Evolutionary conservation across 1,140 invertebrate genomes (phyloP).

Genomic region (Drosophila ambigua): DNA sequence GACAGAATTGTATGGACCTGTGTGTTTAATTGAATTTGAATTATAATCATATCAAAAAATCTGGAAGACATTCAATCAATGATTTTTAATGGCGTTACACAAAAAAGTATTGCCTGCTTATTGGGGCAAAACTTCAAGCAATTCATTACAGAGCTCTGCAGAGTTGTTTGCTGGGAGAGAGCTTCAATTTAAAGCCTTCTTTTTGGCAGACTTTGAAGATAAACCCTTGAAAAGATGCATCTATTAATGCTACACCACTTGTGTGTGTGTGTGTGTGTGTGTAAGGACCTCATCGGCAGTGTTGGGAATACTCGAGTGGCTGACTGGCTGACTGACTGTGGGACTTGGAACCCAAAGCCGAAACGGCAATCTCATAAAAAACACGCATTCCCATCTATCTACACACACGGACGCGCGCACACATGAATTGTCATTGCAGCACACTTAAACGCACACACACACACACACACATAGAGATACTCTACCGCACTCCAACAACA

Average conservation of each 20-base stretch:
- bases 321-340: neutral
- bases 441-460: conserved; percentile 5
- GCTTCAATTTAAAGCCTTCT: neutral
- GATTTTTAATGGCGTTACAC: neutral
- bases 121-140: conserved; percentile 8
- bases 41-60: no score
- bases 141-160: neutral
- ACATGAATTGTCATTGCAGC: conserved; percentile 34
- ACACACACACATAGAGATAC: conserved; percentile 6
- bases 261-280: conserved; percentile 11
- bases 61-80: no score
- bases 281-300: neutral
- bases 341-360: conserved; percentile 39
- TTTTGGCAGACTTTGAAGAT: conserved; percentile 4
- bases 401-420: neutral
- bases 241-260: conserved; percentile 15
- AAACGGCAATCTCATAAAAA: conserved; percentile 52
- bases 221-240: conserved; percentile 12
- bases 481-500: conserved; percentile 13
- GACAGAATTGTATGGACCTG: no score
- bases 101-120: conserved; percentile 49
- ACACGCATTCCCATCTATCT: conserved; percentile 49
- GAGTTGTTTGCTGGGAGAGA: neutral
- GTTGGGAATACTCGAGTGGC: no score
- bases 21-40: no score